Evolutionary conservation across 37 sponge, comb jelly and placozoan genomes (phyloP), one percentile per base, ranked within the genome.

Genomic region (Cladorhizidae sp.): DNA sequence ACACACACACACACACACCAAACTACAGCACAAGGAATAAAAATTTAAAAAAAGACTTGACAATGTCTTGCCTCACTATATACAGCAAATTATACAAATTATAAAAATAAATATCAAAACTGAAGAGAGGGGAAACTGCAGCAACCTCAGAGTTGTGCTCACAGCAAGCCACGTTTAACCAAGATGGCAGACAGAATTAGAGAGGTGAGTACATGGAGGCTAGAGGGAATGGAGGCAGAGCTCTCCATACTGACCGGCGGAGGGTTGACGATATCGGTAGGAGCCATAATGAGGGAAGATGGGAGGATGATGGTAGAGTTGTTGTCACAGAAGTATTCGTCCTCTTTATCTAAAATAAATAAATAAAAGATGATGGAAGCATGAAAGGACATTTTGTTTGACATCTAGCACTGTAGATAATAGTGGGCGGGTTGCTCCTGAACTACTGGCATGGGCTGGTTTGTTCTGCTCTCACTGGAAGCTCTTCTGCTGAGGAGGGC

Each of bases 311-410:
- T 52, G 15, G 33, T 45, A 35, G 22, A 38, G 57, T 12, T 68
- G 56, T 6, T 62, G 49, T 73, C 65, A 43, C 78, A 77, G 64
- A 62, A 77, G 35, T 45, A 0, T 18, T 77, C 78, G 43, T 43
- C 39, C 12, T 80, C 80, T 51, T 35, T 25, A 28, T 31, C 81
- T 74, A 35, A 1, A 6, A 17, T 31, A 33, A 32, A 32, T 5
- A 65, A 65, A n/a, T n/a, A n/a, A n/a, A n/a, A n/a, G n/a, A n/a
- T n/a, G n/a, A n/a, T n/a, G n/a, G n/a, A n/a, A n/a, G n/a, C n/a
- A n/a, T n/a, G n/a, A n/a, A n/a, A n/a, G n/a, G n/a, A n/a, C n/a
- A n/a, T n/a, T n/a, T n/a, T n/a, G n/a, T n/a, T n/a, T n/a, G n/a
- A n/a, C n/a, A n/a, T n/a, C n/a, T n/a, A n/a, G n/a, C n/a, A n/a